These are phyloP conservation scores for Patiria miniata DNA, from an alignment of 35 echinoderm and acorn worm genomes.

Conservation along the genomic window DNA sequence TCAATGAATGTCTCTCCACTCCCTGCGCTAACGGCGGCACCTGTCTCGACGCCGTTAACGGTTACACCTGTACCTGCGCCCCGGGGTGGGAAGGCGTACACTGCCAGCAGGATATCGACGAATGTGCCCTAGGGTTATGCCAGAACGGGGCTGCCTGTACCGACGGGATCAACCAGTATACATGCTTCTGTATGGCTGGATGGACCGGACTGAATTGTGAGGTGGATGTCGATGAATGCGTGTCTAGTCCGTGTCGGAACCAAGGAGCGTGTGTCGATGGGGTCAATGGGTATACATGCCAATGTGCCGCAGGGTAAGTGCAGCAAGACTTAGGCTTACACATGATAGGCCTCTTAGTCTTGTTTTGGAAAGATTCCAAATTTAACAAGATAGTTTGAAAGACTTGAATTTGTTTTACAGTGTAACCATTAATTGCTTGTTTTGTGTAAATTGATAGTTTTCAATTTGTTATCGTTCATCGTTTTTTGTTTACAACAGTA, in stretches of 20 bases:
- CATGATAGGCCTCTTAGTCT: too few relatives aligned
- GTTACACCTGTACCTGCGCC: constrained; percentile 58
- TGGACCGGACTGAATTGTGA: constrained; percentile 56
- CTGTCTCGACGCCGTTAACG: constrained; percentile 58
- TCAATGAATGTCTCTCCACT: constrained; percentile 62
- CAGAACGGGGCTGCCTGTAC: constrained; percentile 59
- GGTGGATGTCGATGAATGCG: constrained; percentile 53
- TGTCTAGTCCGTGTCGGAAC: constrained; percentile 52
- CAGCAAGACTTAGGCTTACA: background rate
- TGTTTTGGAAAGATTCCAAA: too few relatives aligned
- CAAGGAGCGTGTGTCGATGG: constrained; percentile 45
- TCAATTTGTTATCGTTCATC: too few relatives aligned
- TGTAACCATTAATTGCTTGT: too few relatives aligned
- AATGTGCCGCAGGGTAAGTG: constrained; percentile 45
- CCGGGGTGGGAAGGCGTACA: constrained; percentile 76
- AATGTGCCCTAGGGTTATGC: constrained; percentile 60
- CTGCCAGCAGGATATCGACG: constrained; percentile 69
- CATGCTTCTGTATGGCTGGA: constrained; percentile 39
- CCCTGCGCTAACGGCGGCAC: constrained; percentile 56
- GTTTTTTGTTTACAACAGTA: too few relatives aligned
- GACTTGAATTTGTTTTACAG: too few relatives aligned
- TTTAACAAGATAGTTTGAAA: too few relatives aligned
- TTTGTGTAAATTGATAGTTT: too few relatives aligned
- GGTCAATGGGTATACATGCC: constrained; percentile 62
- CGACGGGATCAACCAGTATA: constrained; percentile 51